Base-by-base conservation (phyloP, 2,888 invertebrate species). In the Saturnia pavonia region DNA sequence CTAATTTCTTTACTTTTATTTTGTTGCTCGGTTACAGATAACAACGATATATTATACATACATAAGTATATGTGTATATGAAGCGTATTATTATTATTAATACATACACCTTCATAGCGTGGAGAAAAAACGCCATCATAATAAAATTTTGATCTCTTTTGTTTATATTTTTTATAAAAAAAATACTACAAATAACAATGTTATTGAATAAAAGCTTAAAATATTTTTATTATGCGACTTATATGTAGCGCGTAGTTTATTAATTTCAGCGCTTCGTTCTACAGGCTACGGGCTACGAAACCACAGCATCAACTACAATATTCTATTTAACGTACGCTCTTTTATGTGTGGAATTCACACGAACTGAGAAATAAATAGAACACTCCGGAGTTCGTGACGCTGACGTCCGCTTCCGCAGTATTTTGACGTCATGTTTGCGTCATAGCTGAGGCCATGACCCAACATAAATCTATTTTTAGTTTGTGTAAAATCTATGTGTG, bases 361-460 rank as follows among this genome's bases (percentile, higher is more conserved):
- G 19, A 19, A 40, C 8, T 65, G 40, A 65, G 40, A 65, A 40
- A 65, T 65, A 65, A 34, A 40, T 40, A 25, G 65, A 63, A 63
- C 27, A 63, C 25, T 63, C 34, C 16, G 27, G n/a, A 40, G 65
- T 65, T 65, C 40, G 22, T 40, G 40, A 65, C n/a, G 40, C 12
- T 19, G 34, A 40, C 40, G 65, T 11, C 65, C 40, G 40, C 8
- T 22, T 65, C 65, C 65, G 40, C 65, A n/a, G 40, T n/a, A n/a
- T 65, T 60, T 65, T 65, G 65, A 63, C 63, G 63, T 63, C 63
- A 63, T 40, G n/a, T 65, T 40, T 65, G 65, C 65, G 65, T 65
- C 65, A 65, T 65, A 65, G 65, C 19, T 40, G 65, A n/a, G 65
- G 19, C 65, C 65, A 16, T 65, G 65, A 65, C 65, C 65, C 16